Percentiles rank a stretch among this genome's conserved stretches.
These are phyloP conservation scores for Patiria miniata DNA, from an alignment of 35 echinoderm and acorn worm species.

Conservation along the genomic window DNA sequence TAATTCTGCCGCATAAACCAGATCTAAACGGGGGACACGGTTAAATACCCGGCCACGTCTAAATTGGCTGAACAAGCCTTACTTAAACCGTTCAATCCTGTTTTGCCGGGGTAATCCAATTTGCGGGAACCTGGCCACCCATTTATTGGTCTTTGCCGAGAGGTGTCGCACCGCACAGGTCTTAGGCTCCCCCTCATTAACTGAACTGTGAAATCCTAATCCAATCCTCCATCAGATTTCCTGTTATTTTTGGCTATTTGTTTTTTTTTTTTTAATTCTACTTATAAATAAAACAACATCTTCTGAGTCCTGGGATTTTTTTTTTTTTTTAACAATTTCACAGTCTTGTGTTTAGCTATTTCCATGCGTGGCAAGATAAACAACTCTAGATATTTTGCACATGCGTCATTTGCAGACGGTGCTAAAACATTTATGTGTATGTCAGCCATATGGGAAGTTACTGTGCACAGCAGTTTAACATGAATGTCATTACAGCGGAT, in stretches of 20 bases:
- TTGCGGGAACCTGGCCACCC: not conserved
- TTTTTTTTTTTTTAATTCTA: not conserved
- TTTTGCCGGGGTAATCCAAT: not conserved
- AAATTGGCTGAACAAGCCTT: slow-evolving; percentile 22
- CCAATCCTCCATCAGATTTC: not conserved
- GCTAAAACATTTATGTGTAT: no score
- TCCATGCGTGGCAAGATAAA: not conserved
- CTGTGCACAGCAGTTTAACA: no score
- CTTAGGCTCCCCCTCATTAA: not conserved
- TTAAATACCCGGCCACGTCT: not conserved
- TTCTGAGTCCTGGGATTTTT: not conserved
- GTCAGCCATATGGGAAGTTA: no score
- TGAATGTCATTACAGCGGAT: no score
- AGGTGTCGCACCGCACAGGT: not conserved
- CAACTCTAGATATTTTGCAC: not conserved
- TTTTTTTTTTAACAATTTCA: not conserved
- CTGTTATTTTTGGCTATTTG: slow-evolving; percentile 5
- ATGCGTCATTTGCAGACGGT: no score
- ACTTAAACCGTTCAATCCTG: not conserved
- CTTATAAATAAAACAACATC: slow-evolving; percentile 1
- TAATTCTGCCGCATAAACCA: not conserved
- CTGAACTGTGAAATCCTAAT: slow-evolving; percentile 20
- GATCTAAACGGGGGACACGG: not conserved
- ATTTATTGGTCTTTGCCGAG: not conserved
- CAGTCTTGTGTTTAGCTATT: not conserved